Conservation (phyloP, 64 coral and sea anemone genomes). For the Stylophora pistillata region DNA sequence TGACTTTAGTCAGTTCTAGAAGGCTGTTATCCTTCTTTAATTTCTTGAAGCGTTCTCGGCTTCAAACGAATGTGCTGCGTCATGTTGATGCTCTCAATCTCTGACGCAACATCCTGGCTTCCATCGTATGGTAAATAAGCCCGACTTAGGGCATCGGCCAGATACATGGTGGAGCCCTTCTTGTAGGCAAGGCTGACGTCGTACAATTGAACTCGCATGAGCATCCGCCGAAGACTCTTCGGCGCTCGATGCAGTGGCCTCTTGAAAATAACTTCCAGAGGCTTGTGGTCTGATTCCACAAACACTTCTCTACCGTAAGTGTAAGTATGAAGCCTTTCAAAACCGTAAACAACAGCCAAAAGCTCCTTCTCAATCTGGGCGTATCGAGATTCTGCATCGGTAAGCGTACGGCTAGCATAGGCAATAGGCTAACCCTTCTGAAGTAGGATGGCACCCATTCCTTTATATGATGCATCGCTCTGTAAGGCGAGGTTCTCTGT, state of each 20-base stretch:
- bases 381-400: neutral
- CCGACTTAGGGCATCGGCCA: neutral
- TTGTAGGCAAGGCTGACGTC: neutral
- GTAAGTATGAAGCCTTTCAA: neutral
- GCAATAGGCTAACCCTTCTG: neutral
- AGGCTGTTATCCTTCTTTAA: neutral
- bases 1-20: constrained; percentile 23
- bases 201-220: neutral
- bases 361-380: constrained; percentile 8
- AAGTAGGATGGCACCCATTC: constrained; percentile 19
- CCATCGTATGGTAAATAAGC: neutral
- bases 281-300: constrained; percentile 20
- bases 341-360: neutral
- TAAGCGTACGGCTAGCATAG: neutral
- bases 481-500: constrained; percentile 7
- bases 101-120: neutral
- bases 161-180: neutral
- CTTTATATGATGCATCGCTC: constrained; percentile 29
- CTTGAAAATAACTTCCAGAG: constrained; percentile 5
- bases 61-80: neutral
- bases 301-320: neutral
- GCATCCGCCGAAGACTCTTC: constrained; percentile 3
- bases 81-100: constrained; percentile 1
- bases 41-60: neutral
- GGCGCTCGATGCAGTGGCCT: neutral